Conservation (phyloP, 2,888 invertebrate species). For the Maniola hyperantus region DNA sequence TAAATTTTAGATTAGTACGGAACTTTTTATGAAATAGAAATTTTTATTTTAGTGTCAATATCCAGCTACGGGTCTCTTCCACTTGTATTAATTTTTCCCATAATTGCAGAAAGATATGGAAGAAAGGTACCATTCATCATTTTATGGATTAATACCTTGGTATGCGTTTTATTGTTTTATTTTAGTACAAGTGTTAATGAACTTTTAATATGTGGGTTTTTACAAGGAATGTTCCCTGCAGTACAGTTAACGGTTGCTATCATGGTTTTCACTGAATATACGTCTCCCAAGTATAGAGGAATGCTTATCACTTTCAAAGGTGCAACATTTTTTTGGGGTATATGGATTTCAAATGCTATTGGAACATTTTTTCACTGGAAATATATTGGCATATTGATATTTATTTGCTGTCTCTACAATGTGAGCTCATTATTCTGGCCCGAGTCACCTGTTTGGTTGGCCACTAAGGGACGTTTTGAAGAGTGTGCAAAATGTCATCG, state of each 20-base stretch:
- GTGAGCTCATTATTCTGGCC: slow-evolving; percentile 26
- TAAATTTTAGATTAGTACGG: background rate
- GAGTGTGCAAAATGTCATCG: slow-evolving; percentile 38
- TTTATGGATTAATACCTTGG: slow-evolving; percentile 12
- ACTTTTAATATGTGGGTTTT: slow-evolving; percentile 17
- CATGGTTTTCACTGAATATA: slow-evolving; percentile 47
- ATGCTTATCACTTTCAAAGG: slow-evolving; percentile 48
- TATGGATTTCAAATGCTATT: slow-evolving; percentile 49
- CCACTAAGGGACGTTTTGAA: slow-evolving; percentile 32
- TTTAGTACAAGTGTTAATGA: slow-evolving; percentile 13
- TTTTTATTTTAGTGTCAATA: slow-evolving; percentile 9
- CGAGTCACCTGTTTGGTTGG: slow-evolving; percentile 25
- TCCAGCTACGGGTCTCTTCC: slow-evolving; percentile 9
- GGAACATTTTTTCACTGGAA: slow-evolving; percentile 49
- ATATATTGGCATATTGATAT: slow-evolving; percentile 43
- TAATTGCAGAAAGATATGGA: slow-evolving; percentile 12
- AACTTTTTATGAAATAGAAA: background rate
- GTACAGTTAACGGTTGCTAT: slow-evolving; percentile 14
- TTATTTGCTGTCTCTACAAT: slow-evolving; percentile 14
- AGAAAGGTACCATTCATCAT: slow-evolving; percentile 6
- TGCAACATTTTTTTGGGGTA: slow-evolving; percentile 47
- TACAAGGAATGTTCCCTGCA: slow-evolving; percentile 7
- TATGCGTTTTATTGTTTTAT: slow-evolving; percentile 5
- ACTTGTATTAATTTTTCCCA: slow-evolving; percentile 4
- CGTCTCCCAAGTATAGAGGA: slow-evolving; percentile 46